phyloP scores from a whole-genome alignment of 2,113 vertebrate genomes.

The Poeciliopsis occidentalis region DNA sequence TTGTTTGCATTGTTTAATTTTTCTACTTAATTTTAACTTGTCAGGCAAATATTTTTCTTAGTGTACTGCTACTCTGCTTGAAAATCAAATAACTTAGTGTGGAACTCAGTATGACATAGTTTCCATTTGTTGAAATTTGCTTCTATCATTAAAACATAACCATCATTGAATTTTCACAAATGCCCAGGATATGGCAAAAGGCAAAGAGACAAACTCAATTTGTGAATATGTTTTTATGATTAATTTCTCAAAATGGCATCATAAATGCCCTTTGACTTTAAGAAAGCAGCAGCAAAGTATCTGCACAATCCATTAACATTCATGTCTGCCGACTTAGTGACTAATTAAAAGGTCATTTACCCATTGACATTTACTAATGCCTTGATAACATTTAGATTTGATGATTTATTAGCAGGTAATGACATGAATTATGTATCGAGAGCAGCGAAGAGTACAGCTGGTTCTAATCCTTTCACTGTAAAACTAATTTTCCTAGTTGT shows the following conservation, averaged over 20 bases:
- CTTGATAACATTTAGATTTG: slow-evolving; percentile 16
- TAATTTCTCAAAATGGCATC: not conserved
- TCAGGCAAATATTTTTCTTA: too few relatives aligned
- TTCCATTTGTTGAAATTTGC: not conserved
- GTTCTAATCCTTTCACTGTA: not conserved
- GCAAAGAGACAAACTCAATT: not conserved
- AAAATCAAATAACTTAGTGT: too few relatives aligned
- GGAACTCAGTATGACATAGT: too few relatives aligned
- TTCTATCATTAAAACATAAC: not conserved
- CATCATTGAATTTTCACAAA: not conserved
- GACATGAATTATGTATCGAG: slow-evolving; percentile 27
- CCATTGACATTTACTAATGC: slow-evolving; percentile 26
- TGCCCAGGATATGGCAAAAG: not conserved
- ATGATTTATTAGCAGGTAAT: slow-evolving; percentile 1
- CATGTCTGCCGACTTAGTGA: not conserved
- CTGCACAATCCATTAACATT: slow-evolving; percentile 16
- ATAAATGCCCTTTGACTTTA: not conserved
- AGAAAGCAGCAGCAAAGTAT: slow-evolving; percentile 11
- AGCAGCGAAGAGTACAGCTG: not conserved
- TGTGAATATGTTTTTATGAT: not conserved
- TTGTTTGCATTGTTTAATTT: too few relatives aligned
- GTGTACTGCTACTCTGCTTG: too few relatives aligned
- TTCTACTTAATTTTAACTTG: too few relatives aligned
- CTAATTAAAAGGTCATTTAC: slow-evolving; percentile 37
- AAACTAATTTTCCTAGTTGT: not conserved